Percentiles rank a stretch among this genome's conserved stretches.
Conservation (phyloP, 1,140 invertebrate species). For the Dufourea novaeangliae region DNA sequence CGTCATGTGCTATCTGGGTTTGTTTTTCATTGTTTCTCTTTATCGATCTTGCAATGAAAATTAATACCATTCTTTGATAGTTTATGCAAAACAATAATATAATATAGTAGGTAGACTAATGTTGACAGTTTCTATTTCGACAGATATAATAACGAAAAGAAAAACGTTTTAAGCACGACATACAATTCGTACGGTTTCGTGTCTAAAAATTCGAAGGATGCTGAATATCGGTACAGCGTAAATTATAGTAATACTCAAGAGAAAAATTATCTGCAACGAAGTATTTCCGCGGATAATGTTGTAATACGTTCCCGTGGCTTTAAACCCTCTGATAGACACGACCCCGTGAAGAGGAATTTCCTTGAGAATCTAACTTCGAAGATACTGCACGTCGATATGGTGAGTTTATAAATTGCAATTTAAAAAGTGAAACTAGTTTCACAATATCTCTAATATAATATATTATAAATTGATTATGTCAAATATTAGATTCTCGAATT, state of each 20-base stretch:
- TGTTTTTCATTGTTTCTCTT: background rate
- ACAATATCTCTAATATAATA: background rate
- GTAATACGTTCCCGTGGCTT: conserved; percentile 86
- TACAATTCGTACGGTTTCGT: conserved; percentile 45
- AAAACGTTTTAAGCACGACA: conserved; percentile 69
- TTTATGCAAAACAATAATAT: background rate
- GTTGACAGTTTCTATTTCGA: conserved; percentile 23
- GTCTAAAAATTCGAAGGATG: conserved; percentile 66
- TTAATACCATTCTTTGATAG: background rate
- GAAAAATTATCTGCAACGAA: conserved; percentile 72
- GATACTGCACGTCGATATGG: conserved; percentile 90
- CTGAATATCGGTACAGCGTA: conserved; percentile 63
- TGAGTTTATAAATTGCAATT: conserved; percentile 77
- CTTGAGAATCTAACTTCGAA: conserved; percentile 89
- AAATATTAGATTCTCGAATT: no score
- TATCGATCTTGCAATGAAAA: background rate
- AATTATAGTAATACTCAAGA: conserved; percentile 62
- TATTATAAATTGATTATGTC: no score
- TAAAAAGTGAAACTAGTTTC: background rate
- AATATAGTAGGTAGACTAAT: conserved; percentile 24
- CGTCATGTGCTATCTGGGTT: no score
- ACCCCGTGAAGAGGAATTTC: conserved; percentile 90
- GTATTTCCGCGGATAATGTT: conserved; percentile 80
- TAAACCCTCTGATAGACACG: conserved; percentile 91
- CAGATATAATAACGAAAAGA: conserved; percentile 57